Conservation (phyloP, 1,140 invertebrate species). For the Drosophila teissieri region DNA sequence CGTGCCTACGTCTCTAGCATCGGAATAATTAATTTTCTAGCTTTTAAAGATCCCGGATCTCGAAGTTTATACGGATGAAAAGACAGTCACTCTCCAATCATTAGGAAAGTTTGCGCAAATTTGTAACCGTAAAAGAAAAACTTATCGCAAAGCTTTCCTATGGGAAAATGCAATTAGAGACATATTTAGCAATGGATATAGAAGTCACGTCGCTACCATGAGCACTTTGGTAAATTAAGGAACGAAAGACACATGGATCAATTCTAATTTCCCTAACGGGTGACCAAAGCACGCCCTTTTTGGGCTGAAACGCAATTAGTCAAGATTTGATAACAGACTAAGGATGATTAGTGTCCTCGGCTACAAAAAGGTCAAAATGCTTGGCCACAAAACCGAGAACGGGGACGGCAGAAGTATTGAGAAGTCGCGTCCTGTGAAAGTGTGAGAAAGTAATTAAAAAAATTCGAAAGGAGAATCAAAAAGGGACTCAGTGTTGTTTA, state of each 20-base stretch:
- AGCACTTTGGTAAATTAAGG: slow-evolving; percentile 43
- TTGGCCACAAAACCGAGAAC: not conserved
- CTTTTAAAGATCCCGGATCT: too few species aligned
- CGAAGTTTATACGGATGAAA: too few species aligned
- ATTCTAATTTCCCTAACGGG: slow-evolving; percentile 23
- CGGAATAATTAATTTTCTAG: too few species aligned
- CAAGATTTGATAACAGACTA: slow-evolving; percentile 42
- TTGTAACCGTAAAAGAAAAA: slow-evolving; percentile 26
- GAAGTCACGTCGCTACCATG: slow-evolving; percentile 6
- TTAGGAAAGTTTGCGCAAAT: slow-evolving; percentile 35
- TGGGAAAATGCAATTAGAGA: slow-evolving; percentile 43
- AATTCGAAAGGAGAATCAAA: slow-evolving; percentile 23
- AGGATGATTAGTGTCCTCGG: slow-evolving; percentile 21
- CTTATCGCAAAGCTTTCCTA: slow-evolving; percentile 43
- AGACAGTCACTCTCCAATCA: slow-evolving; percentile 2
- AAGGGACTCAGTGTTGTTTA: slow-evolving; percentile 10
- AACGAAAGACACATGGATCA: slow-evolving; percentile 4
- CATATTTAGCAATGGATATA: not conserved
- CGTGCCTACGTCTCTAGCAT: too few species aligned
- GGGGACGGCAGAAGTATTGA: slow-evolving; percentile 7
- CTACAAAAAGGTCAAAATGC: slow-evolving; percentile 11
- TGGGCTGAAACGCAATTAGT: slow-evolving; percentile 33
- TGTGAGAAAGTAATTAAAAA: slow-evolving; percentile 43
- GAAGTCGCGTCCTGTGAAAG: not conserved
- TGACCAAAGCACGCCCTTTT: not conserved